Base-by-base conservation (phyloP, 2,113 vertebrate species). In the Cairina moschata region DNA sequence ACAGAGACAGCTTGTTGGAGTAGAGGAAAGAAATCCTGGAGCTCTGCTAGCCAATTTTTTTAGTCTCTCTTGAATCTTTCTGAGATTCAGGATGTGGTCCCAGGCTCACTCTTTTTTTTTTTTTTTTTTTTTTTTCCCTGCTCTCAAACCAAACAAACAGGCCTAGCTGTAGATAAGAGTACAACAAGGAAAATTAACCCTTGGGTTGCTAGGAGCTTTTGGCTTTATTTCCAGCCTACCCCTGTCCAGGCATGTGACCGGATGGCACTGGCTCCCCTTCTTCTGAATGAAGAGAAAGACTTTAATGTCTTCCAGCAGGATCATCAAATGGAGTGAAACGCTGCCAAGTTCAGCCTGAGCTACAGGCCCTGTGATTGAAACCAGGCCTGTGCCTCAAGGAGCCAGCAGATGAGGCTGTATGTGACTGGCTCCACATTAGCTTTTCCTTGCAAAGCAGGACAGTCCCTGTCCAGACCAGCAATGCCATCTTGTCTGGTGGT, bases 341-440 rank as follows among this genome's bases (percentile, higher is more conserved):
- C 69, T 95, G 96, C 95, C 96, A 97, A 97, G 73, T 85, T 76
- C 80, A 66, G 86, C 40, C 80, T 68, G 69, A 93, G 91, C 95
- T 93, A 59, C 88, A 63, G 91, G 84, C 88, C 63, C 46, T 18
- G 31, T 96, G 86, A 96, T 97, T 96, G 77, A 94, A 97, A 96
- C 50, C 95, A 96, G 95, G 46, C 91, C 54, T 68, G 42, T 85
- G 91, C 82, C 94, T 92, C 26, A 71, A 87, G 60, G 89, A 95
- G 89, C 63, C 3, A 0, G 75, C 14, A 0, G 65, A 83, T 72
- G 83, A 75, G 69, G 44, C 80, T 79, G 46, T 73, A 55, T 88
- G 83, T 63, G 84, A 86, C 58, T 90, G 77, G 54, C 55, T 92
- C 44, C 50, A 26, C 20, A 5, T 68, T 46, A 65, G 66, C 62